phyloP scores from a whole-genome alignment of 2,797 vertebrate genomes.

The Crypturellus tataupa region DNA sequence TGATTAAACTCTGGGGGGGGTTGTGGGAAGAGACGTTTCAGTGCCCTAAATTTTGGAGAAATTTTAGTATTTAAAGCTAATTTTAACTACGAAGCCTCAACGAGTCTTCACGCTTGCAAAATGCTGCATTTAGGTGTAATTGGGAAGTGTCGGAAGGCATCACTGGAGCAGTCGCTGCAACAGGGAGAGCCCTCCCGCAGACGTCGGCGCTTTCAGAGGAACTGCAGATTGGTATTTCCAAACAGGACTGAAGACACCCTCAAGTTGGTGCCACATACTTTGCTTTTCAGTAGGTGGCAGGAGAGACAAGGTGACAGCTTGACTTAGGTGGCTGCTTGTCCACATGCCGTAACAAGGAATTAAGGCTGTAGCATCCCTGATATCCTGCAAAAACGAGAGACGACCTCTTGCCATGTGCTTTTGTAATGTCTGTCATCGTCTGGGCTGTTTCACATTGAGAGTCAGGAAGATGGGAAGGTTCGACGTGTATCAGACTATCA shows the following conservation, averaged over 20 bases:
- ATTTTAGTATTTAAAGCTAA: conserved; percentile 12
- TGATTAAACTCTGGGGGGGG: background rate
- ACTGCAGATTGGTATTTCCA: background rate
- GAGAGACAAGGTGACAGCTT: conserved; percentile 17
- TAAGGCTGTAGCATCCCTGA: background rate
- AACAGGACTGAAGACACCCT: background rate
- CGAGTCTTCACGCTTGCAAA: background rate
- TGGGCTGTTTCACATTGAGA: background rate
- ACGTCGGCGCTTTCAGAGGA: background rate
- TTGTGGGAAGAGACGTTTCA: background rate
- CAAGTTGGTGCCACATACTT: background rate
- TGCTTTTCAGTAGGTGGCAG: conserved; percentile 47
- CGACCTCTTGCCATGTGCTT: background rate
- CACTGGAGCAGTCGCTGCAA: background rate
- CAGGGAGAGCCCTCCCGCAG: background rate
- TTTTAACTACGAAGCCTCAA: conserved; percentile 16
- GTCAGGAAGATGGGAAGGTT: background rate
- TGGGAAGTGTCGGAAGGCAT: background rate
- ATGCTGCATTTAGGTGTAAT: background rate
- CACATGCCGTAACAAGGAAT: background rate
- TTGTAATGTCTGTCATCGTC: background rate
- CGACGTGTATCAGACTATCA: background rate
- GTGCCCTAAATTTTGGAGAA: background rate
- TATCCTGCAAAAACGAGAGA: background rate
- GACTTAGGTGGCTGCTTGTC: background rate